Percentiles rank a stretch among this genome's conserved stretches.
phyloP scores from a whole-genome alignment of 2,888 invertebrate genomes.

The Cyrtodaria siliqua region DNA sequence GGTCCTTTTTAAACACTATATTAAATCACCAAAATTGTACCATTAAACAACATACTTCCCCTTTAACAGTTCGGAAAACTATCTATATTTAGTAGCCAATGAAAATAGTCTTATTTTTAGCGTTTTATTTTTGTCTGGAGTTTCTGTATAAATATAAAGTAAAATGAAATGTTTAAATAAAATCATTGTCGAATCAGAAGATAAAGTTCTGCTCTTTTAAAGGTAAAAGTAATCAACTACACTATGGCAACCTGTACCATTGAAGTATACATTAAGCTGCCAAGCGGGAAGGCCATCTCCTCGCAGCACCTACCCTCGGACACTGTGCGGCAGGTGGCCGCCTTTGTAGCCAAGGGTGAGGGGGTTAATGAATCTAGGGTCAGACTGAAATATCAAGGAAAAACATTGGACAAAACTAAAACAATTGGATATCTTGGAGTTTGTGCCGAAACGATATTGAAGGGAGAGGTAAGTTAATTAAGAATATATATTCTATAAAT shows the following conservation, averaged over 20 bases:
- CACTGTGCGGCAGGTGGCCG: conserved; percentile 62
- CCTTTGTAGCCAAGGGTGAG: conserved; percentile 68
- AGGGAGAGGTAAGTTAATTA: conserved; percentile 77
- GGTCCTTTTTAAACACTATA: no score
- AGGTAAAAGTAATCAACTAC: no score
- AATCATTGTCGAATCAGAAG: no score
- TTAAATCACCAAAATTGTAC: no score
- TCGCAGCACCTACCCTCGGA: conserved; percentile 61
- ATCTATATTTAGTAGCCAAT: conserved; percentile 21
- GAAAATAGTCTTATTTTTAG: conserved; percentile 1
- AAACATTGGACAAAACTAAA: conserved; percentile 71
- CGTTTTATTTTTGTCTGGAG: no score
- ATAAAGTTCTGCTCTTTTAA: no score
- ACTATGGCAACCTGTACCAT: conserved; percentile 65
- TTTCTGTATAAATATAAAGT: no score
- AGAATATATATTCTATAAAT: neutral
- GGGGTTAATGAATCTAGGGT: conserved; percentile 66
- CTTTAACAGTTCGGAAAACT: no score
- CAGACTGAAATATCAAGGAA: conserved; percentile 80
- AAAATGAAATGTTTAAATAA: no score
- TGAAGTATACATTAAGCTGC: conserved; percentile 78
- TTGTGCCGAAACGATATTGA: conserved; percentile 79
- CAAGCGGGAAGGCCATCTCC: conserved; percentile 71
- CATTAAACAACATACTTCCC: no score
- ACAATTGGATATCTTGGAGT: conserved; percentile 78